Base-by-base conservation (phyloP, 2,797 vertebrate species). In the Sparidentex hasta region DNA sequence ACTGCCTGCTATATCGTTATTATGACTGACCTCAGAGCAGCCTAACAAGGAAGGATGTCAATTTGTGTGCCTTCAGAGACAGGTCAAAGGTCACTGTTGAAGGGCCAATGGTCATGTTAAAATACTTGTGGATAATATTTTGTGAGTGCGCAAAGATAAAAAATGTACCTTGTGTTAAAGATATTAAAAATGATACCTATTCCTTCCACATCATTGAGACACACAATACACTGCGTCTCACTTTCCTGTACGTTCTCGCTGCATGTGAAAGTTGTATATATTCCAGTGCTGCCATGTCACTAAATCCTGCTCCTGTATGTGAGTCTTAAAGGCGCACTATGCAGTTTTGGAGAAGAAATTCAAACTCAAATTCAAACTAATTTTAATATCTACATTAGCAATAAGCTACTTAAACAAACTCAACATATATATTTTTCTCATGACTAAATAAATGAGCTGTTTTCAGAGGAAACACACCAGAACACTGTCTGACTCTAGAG, bases 21-120 rank as follows among this genome's bases (percentile, higher is more conserved):
- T 52, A 52, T 18, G 16, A 33, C 64, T 48, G 8, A 56, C 5
- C 50, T 63, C 18, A 11, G 20, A 23, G 23, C 4, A 50, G 17
- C n/a, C 44, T 4, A 61, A 50, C 3, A 52, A 43, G n/a, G 11
- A 20, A 48, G 29, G 9, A 16, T 25, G 47, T 38, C 46, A 50
- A 51, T 38, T 51, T 51, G 14, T 20, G 38, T 48, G 23, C 17
- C 17, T 48, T 48, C 11, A 5, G 20, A 27, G 21, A 47, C 27
- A 44, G 25, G 17, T 46, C 63, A 76, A 73, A 65, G 58, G 62
- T 67, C 20, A 66, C 41, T 17, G 38, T 13, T 62, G 13, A 18
- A 48, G 56, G 18, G 8, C 20, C 18, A 56, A 0, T n/a, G 27
- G 8, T 33, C 6, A 61, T 23, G 4, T 29, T 50, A 7, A 43